Base-by-base conservation (phyloP, 2,113 vertebrate species). In the Natator depressus region DNA sequence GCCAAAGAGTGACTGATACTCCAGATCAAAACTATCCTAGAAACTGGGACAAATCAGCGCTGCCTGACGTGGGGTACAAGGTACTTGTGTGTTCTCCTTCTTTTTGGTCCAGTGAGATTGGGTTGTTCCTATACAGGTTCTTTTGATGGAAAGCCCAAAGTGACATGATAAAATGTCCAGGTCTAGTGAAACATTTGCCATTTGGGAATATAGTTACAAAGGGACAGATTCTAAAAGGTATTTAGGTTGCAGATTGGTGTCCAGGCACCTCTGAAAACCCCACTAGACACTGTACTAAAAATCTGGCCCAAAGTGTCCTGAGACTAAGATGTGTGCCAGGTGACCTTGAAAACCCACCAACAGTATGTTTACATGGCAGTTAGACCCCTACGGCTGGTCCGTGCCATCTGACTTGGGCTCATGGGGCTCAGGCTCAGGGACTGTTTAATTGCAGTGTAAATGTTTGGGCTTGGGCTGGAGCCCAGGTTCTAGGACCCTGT, bases 41-140 rank as follows among this genome's bases (percentile, higher is more conserved):
- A 10, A 62, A 98, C 91, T 99, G 99, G 99, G 98, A 99, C 97
- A 93, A 84, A 24, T 93, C 49, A 53, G 96, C 98, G 2, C 83
- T 98, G 8, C 98, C 98, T 3, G 97, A 98, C 1, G 87, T 97
- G 2, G 98, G 98, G 89, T 99, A 98, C 93, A 96, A 97, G 99
- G 99, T 99, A 98, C 49, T 4, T 57, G 62, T 4, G 55, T 3
- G 35, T 81, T 29, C 7, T 24, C 3, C 42, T 24, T 2, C 42
- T 47, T 13, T 19, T 19, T 0, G 1, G 2, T 2, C 1, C 5
- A 49, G 25, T 14, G 38, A 46, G 35, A 13, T 29, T 55, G 10
- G 22, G 55, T 5, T 49, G 19, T 6, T n/a, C 24, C 35, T 49
- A 35, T 38, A 1, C 3, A 79, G 20, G 13, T 82, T 80, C 50